Evolutionary conservation across 2,113 vertebrate genomes (phyloP).

Genomic region (Leucoraja erinaceus): DNA sequence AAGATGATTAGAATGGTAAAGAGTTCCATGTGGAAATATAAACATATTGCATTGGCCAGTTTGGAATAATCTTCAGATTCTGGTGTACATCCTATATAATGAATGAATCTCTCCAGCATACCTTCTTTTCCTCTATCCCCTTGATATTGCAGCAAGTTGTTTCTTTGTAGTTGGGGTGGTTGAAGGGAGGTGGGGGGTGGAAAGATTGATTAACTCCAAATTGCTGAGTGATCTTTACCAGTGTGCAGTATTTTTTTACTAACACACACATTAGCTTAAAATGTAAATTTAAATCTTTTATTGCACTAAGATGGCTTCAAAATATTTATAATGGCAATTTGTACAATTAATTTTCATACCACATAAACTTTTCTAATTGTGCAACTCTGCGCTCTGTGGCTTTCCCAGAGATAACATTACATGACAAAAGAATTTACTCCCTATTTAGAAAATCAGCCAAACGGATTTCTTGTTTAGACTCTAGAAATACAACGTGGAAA

Average conservation of each 20-base stretch:
- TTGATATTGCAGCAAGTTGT: no score
- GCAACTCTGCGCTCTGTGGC: not conserved
- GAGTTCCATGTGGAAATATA: no score
- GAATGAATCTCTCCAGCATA: not conserved
- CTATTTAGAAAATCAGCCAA: not conserved
- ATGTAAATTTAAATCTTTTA: not conserved
- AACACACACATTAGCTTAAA: not conserved
- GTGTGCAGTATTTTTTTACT: not conserved
- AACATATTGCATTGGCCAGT: no score
- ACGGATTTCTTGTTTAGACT: not conserved
- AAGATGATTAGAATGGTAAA: no score
- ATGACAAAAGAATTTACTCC: not conserved
- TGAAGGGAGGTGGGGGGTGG: not conserved
- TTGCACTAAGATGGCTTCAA: not conserved
- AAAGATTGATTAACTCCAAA: not conserved
- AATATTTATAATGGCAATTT: not conserved
- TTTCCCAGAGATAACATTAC: not conserved
- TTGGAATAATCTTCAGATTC: no score
- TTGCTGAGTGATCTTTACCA: not conserved
- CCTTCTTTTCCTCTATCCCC: no score
- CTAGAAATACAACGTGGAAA: no score
- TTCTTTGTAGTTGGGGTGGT: no score
- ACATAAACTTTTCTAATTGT: not conserved
- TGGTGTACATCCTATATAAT: not conserved
- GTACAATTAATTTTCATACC: not conserved